phyloP scores from a whole-genome alignment of 2,797 vertebrate species.

The Sebastes aleutianus region DNA sequence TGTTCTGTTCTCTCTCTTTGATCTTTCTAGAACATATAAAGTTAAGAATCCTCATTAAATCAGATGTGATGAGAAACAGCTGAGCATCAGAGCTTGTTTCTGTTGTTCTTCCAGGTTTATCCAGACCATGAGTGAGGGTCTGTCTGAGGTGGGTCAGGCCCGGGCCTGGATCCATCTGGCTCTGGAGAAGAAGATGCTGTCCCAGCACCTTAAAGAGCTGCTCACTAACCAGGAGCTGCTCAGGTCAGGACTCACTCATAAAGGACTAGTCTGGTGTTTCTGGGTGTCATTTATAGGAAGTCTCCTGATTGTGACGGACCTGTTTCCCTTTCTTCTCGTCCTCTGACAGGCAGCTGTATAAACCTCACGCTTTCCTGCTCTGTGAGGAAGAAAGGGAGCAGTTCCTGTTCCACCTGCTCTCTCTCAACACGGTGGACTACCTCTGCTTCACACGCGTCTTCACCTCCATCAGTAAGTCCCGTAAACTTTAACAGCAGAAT shows the following conservation, averaged over 20 bases:
- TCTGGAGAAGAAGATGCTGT: constrained; percentile 96
- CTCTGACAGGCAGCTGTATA: constrained; percentile 91
- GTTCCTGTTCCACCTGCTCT: constrained; percentile 96
- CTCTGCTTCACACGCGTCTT: constrained; percentile 98
- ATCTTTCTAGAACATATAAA: neutral
- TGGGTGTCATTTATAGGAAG: neutral
- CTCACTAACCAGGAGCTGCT: constrained; percentile 91
- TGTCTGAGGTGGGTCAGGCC: constrained; percentile 93
- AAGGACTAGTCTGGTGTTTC: neutral
- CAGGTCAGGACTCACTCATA: constrained; percentile 78
- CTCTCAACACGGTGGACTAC: constrained; percentile 97
- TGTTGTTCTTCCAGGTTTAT: constrained; percentile 83
- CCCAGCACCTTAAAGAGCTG: constrained; percentile 95
- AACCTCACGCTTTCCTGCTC: constrained; percentile 95
- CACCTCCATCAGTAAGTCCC: constrained; percentile 93
- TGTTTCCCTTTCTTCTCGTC: neutral
- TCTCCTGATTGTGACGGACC: neutral
- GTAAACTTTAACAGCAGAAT: constrained; percentile 1
- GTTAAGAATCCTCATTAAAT: neutral
- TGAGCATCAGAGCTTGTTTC: neutral
- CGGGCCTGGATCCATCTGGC: constrained; percentile 96
- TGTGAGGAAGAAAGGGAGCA: constrained; percentile 98
- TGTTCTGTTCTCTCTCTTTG: neutral
- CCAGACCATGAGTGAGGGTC: constrained; percentile 94
- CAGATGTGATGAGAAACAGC: neutral